Base-by-base conservation (phyloP, 2,797 vertebrate species). In the Sebastes dallii region DNA sequence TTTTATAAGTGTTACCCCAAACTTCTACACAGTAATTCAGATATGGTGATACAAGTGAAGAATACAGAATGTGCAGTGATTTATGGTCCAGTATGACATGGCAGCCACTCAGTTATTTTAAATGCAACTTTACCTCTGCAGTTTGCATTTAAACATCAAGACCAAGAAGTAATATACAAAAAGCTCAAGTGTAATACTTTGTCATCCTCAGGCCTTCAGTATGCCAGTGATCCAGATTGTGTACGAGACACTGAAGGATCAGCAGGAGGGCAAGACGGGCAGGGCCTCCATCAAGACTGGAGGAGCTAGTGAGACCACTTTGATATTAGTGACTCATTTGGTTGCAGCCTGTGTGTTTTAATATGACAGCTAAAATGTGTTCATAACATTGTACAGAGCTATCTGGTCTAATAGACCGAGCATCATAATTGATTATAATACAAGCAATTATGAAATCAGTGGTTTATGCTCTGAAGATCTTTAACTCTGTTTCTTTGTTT, bases 201-300 rank as follows among this genome's bases (percentile, higher is more conserved):
- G 24, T 78, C 24, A 10, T 79, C 60, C 46, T n/a, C 86, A 99
- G 98, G 99, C 99, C 55, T 99, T 99, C 89, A 99, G 97, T 86
- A 99, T 99, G 87, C 99, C 99, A 13, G 96, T 99, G 85, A 99
- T 99, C 87, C 99, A 99, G 93, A 98, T 99, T 32, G 99, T 99
- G 59, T 99, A 99, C 66, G 99, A 99, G 92, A 99, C 99, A 0
- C 92, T 99, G 69, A 99, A 97, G 79, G 99, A 99, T 84, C 97
- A 99, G 54, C 96, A 97, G 90, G 98, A 99, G 95, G 99, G 98
- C 73, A 99, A 97, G 91, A 98, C 94, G 75, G 97, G 98, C 30
- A 97, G 97, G 94, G 88, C 97, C 1, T 89, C 97, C 2, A 89
- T 99, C 84, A 99, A 98, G 94, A 97, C 98, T 0, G 97, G 98